These are phyloP conservation scores for Cephus runcator DNA, from an alignment of 2,888 invertebrate genomes.

Conservation along the genomic window DNA sequence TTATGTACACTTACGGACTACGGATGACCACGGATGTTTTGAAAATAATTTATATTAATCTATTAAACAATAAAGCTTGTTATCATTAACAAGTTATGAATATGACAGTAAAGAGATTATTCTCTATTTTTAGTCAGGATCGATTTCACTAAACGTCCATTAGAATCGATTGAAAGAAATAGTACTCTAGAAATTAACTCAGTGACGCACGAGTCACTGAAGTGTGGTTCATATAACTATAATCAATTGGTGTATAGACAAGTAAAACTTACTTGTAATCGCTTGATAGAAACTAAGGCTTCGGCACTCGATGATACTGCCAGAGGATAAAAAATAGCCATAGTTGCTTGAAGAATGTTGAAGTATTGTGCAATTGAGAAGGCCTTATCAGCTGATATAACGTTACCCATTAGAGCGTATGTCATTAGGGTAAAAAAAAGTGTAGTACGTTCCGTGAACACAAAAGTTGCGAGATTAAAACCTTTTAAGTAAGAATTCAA, in stretches of 20 bases:
- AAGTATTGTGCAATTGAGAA: slow-evolving; percentile 84
- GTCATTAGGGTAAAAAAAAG: slow-evolving; percentile 83
- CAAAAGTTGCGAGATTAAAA: slow-evolving; percentile 73
- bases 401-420: slow-evolving; percentile 73
- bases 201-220: background rate
- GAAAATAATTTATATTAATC: background rate
- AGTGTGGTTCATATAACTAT: slow-evolving; percentile 63
- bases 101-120: background rate
- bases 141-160: background rate
- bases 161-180: background rate
- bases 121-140: background rate
- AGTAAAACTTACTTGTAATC: slow-evolving; percentile 69
- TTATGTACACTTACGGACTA: background rate
- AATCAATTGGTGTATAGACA: slow-evolving; percentile 52
- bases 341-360: slow-evolving; percentile 77
- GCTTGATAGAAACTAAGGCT: slow-evolving; percentile 72
- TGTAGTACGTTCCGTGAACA: slow-evolving; percentile 87
- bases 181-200: background rate
- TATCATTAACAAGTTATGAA: background rate
- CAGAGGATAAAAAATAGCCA: slow-evolving; percentile 74
- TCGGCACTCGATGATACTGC: slow-evolving; percentile 73
- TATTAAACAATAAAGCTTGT: background rate
- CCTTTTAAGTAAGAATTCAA: slow-evolving; percentile 76
- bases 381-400: slow-evolving; percentile 73
- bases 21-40: background rate